phyloP scores from a whole-genome alignment of 2,113 vertebrate genomes.

The Pangasianodon hypophthalmus region DNA sequence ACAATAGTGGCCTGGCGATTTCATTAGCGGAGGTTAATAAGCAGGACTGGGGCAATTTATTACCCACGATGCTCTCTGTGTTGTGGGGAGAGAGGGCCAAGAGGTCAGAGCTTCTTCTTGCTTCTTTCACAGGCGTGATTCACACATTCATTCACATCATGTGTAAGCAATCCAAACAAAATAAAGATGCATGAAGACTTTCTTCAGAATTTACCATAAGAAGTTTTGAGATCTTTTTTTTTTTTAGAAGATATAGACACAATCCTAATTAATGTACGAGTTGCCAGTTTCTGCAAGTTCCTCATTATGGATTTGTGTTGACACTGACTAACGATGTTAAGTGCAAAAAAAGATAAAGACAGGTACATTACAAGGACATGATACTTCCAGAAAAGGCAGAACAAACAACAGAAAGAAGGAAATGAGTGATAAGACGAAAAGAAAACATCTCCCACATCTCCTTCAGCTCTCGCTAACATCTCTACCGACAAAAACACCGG shows the following conservation, averaged over 20 bases:
- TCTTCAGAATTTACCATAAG: neutral
- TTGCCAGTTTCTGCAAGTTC: too few relatives aligned
- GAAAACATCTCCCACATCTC: conserved; percentile 28
- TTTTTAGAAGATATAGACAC: neutral
- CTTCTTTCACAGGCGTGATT: conserved; percentile 25
- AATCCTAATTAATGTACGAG: too few relatives aligned
- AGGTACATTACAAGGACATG: neutral
- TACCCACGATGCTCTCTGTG: conserved; percentile 60
- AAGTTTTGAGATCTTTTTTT: neutral
- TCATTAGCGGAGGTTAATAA: conserved; percentile 98
- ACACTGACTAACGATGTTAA: neutral
- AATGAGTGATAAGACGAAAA: neutral
- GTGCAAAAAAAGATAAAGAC: neutral
- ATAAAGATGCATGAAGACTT: neutral
- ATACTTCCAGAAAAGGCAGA: neutral
- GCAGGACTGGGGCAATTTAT: conserved; percentile 80
- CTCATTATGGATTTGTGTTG: neutral
- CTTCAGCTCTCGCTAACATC: conserved; percentile 10
- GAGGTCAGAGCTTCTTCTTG: conserved; percentile 47
- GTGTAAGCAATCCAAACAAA: neutral
- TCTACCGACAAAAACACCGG: conserved; percentile 8
- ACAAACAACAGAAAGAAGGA: neutral
- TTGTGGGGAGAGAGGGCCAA: conserved; percentile 49
- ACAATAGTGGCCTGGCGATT: conserved; percentile 87
- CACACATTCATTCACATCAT: conserved; percentile 6